Evolutionary conservation across 2,797 vertebrate genomes (phyloP).

Genomic region (Onychomys leucogaster): DNA sequence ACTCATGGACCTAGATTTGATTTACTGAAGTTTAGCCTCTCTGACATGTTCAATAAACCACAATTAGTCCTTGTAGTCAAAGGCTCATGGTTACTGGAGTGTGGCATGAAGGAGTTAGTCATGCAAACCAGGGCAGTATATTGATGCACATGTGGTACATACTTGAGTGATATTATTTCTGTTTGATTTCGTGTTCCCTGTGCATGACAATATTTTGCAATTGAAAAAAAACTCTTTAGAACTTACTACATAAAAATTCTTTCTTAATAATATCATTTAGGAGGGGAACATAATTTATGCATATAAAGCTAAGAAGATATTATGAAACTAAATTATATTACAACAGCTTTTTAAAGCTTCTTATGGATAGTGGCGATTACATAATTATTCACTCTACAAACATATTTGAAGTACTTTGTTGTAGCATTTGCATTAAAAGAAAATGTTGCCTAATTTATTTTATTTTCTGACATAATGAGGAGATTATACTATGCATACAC

Average conservation of each 20-base stretch:
- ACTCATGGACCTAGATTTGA: conserved; percentile 11
- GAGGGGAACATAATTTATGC: conserved; percentile 4
- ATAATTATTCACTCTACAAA: conserved; percentile 34
- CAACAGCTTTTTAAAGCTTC: background rate
- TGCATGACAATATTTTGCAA: conserved; percentile 56
- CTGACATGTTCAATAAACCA: conserved; percentile 57
- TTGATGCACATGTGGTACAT: conserved; percentile 44
- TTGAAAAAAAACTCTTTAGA: conserved; percentile 56
- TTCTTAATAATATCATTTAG: background rate
- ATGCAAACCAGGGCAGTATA: conserved; percentile 61
- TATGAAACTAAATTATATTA: background rate
- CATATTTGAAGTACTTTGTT: background rate
- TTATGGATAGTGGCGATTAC: background rate
- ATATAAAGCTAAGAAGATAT: background rate
- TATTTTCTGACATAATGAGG: conserved; percentile 6
- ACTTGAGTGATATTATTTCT: conserved; percentile 62
- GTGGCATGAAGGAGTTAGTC: background rate
- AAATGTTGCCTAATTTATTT: conserved; percentile 16
- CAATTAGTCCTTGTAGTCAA: conserved; percentile 54
- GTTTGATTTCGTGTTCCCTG: conserved; percentile 40
- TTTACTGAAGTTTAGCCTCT: conserved; percentile 52
- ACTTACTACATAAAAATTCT: conserved; percentile 51
- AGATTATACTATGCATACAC: background rate
- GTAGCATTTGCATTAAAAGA: background rate
- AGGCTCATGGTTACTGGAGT: conserved; percentile 27